Percentiles rank a stretch among this genome's conserved stretches.
Conservation (phyloP, 2,113 vertebrate genomes). For the Petaurus breviceps region DNA sequence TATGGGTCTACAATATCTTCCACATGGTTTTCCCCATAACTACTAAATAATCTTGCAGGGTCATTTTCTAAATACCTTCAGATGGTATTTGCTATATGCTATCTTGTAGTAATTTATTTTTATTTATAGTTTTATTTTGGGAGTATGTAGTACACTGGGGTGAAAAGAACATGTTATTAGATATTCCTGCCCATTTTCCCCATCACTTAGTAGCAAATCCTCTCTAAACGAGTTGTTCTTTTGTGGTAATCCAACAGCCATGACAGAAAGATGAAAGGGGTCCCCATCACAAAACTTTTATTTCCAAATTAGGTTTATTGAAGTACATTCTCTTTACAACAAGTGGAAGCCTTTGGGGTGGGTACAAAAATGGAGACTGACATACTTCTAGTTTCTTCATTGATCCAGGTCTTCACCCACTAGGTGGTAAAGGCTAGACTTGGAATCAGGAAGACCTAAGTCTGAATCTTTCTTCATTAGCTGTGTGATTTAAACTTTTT, state of each 20-base stretch:
- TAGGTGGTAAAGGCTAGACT: not conserved
- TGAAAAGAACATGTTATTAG: not conserved
- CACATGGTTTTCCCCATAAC: not conserved
- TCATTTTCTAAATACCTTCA: not conserved
- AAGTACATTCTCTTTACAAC: not conserved
- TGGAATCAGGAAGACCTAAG: not conserved
- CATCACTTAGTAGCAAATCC: not conserved
- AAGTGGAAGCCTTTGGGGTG: not conserved
- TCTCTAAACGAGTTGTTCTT: not conserved
- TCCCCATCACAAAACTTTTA: not conserved
- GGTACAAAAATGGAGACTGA: not conserved
- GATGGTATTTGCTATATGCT: not conserved
- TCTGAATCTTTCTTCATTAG: not conserved
- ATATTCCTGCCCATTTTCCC: not conserved
- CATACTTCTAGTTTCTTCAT: not conserved
- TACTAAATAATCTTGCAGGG: not conserved
- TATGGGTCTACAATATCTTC: not conserved
- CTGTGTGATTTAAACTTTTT: not conserved
- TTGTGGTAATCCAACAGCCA: not conserved
- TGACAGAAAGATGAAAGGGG: not conserved
- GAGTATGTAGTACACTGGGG: not conserved
- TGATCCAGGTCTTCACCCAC: not conserved
- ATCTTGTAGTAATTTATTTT: not conserved
- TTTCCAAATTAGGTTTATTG: not conserved
- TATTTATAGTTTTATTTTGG: not conserved